Percentiles rank a stretch among this genome's conserved stretches.
Evolutionary conservation across 2,888 invertebrate genomes (phyloP).

Genomic region (Parelbella ahira): DNA sequence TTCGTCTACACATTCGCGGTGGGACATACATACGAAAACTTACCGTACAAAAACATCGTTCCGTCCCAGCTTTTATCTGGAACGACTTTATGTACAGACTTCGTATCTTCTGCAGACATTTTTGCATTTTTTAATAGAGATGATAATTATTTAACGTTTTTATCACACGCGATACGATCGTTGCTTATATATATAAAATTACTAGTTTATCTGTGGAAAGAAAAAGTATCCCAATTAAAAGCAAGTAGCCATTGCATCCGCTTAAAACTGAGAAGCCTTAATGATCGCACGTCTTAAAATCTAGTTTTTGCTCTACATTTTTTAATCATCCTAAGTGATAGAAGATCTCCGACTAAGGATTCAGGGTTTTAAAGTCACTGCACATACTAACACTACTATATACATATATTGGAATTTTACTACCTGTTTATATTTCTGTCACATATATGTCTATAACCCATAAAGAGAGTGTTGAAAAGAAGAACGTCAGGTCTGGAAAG

Average conservation of each 20-base stretch:
- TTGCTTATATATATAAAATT: conserved; percentile 38
- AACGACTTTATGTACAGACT: not conserved
- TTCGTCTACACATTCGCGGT: not conserved
- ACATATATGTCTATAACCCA: too few species aligned
- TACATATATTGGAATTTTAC: too few species aligned
- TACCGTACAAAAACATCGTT: conserved; percentile 18
- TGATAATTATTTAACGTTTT: conserved; percentile 23
- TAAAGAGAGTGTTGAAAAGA: too few species aligned
- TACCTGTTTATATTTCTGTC: too few species aligned
- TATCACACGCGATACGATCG: conserved; percentile 26
- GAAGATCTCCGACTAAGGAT: conserved; percentile 5
- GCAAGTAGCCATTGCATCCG: conserved; percentile 60
- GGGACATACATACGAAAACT: too few species aligned
- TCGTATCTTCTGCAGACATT: conserved; percentile 10
- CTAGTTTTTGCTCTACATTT: conserved; percentile 48
- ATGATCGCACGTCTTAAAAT: conserved; percentile 65
- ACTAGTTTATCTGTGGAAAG: conserved; percentile 31
- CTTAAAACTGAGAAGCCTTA: conserved; percentile 46
- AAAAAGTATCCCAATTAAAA: conserved; percentile 63
- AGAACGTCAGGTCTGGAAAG: too few species aligned
- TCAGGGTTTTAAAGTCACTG: too few species aligned
- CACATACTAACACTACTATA: too few species aligned
- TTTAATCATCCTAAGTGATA: conserved; percentile 34
- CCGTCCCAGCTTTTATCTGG: conserved; percentile 4
- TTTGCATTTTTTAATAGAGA: conserved; percentile 7